Evolutionary conservation across 2,888 invertebrate species (phyloP).

Genomic region (Drosophila anomalata): DNA sequence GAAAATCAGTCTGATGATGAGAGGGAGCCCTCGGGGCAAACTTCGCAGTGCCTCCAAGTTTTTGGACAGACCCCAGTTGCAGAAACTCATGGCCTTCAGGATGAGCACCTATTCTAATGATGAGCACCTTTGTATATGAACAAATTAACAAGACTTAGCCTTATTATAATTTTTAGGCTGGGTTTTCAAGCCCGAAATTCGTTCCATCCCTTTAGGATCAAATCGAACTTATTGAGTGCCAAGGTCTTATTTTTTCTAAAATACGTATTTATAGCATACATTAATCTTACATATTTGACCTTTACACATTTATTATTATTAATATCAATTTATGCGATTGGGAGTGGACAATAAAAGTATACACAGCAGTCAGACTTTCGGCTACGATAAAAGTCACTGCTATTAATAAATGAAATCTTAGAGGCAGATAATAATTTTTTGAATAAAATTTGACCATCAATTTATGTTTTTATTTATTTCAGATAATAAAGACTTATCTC

Average conservation of each 20-base stretch:
- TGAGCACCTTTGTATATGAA: constrained; percentile 53
- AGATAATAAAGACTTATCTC: too few species aligned
- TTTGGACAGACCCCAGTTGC: constrained; percentile 6
- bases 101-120: constrained; percentile 64
- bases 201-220: constrained; percentile 19
- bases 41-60: constrained; percentile 48
- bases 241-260: constrained; percentile 43
- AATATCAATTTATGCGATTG: constrained; percentile 49
- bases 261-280: constrained; percentile 35
- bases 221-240: constrained; percentile 61
- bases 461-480: too few species aligned
- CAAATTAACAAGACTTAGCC: constrained; percentile 50
- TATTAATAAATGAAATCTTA: too few species aligned
- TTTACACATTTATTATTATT: constrained; percentile 35
- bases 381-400: too few species aligned
- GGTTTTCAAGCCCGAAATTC: constrained; percentile 42
- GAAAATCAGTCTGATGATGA: constrained; percentile 19
- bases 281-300: not conserved
- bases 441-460: too few species aligned
- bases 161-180: constrained; percentile 36
- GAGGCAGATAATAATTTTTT: too few species aligned
- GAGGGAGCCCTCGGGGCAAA: constrained; percentile 28
- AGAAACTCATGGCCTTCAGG: constrained; percentile 38
- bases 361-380: constrained; percentile 8
- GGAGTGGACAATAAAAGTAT: constrained; percentile 65